Evolutionary conservation across 2,797 vertebrate genomes (phyloP).

Genomic region (Danio aesculapii): DNA sequence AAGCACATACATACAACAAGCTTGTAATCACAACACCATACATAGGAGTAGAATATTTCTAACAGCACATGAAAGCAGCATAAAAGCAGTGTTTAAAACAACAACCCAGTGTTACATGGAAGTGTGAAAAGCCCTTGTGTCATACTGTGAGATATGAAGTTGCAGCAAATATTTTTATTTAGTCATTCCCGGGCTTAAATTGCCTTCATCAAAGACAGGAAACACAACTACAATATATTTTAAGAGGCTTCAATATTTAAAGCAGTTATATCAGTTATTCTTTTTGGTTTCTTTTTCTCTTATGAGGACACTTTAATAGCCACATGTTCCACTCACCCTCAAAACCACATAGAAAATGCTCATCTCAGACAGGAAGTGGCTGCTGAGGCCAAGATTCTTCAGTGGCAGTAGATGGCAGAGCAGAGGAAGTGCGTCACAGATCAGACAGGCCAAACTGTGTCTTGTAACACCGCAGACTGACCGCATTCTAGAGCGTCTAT

Average conservation of each 20-base stretch:
- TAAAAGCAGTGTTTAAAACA: no score
- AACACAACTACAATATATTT: neutral
- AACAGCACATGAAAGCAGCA: no score
- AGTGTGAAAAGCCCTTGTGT: neutral
- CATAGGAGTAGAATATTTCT: no score
- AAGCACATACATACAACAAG: no score
- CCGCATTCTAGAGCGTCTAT: constrained; percentile 53
- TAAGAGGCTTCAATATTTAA: neutral
- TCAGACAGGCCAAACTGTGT: constrained; percentile 58
- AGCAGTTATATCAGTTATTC: constrained; percentile 26
- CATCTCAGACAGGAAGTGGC: constrained; percentile 76
- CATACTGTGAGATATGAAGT: neutral
- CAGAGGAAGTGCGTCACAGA: constrained; percentile 77
- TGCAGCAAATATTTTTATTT: neutral
- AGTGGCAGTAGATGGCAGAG: constrained; percentile 74
- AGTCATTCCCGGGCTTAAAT: neutral
- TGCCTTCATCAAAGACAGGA: neutral
- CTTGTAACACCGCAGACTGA: constrained; percentile 60
- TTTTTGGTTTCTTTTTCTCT: constrained; percentile 65
- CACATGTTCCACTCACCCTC: constrained; percentile 76
- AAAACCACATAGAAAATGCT: constrained; percentile 72
- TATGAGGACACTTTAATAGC: constrained; percentile 69
- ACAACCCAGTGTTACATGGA: no score
- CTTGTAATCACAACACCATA: no score
- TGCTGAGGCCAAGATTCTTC: constrained; percentile 76